These are phyloP conservation scores for Drosophila quadrilineata DNA, from an alignment of 1,140 invertebrate species.

Conservation along the genomic window DNA sequence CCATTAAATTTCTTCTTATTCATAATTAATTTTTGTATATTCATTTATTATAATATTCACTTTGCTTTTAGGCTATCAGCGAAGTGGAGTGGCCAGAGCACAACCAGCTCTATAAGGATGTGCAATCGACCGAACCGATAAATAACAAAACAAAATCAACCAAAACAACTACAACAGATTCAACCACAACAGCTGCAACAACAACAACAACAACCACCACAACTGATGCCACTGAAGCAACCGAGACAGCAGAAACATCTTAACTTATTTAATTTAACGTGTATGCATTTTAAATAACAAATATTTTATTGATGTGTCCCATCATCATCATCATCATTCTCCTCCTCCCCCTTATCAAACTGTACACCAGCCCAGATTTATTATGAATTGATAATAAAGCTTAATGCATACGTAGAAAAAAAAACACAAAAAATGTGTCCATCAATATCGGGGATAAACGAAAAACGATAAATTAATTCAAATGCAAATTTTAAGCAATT, in stretches of 20 bases:
- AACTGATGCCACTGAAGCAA: background rate
- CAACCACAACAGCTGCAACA: background rate
- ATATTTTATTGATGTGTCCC: too few relatives aligned
- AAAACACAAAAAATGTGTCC: too few relatives aligned
- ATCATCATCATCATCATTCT: too few relatives aligned
- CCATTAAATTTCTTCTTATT: slow-evolving; percentile 47
- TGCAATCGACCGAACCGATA: slow-evolving; percentile 18
- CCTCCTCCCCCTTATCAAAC: too few relatives aligned
- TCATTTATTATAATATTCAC: background rate
- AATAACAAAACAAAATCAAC: background rate
- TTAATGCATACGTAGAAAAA: slow-evolving; percentile 32
- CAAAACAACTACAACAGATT: background rate
- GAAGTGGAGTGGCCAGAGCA: slow-evolving; percentile 60
- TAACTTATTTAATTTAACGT: slow-evolving; percentile 4
- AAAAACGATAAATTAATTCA: background rate
- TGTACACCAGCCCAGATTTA: too few relatives aligned
- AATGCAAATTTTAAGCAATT: slow-evolving; percentile 35
- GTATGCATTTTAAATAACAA: slow-evolving; percentile 35
- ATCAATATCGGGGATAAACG: too few relatives aligned
- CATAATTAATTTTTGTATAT: background rate
- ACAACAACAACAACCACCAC: background rate
- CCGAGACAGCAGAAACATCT: background rate
- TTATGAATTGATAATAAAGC: slow-evolving; percentile 29
- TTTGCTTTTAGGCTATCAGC: slow-evolving; percentile 49
- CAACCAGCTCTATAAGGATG: slow-evolving; percentile 11